A percentile compares a stretch with the other conserved stretches of the same genome.
Evolutionary conservation across 2,113 vertebrate genomes (phyloP).

Genomic region (Chamaea fasciata): DNA sequence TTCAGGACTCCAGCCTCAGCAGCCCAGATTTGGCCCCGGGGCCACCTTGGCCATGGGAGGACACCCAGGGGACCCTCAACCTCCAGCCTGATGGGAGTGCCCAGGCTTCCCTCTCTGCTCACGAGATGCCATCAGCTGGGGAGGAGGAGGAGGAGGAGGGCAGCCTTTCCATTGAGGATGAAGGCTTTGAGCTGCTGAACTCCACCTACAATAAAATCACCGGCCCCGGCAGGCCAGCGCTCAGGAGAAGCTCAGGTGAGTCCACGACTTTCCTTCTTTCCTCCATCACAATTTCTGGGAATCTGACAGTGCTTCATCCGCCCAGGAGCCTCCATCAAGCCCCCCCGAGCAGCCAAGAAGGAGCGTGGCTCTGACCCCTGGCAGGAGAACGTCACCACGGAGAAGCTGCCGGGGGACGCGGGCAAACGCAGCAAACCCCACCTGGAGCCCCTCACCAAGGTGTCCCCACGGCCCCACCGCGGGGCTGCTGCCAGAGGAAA

Average conservation of each 20-base stretch:
- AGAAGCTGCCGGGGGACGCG: conserved; percentile 47
- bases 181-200: conserved; percentile 52
- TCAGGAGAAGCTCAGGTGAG: not conserved
- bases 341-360: conserved; percentile 50
- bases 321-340: not conserved
- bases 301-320: not conserved
- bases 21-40: not conserved
- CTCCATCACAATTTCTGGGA: accelerated
- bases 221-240: not conserved
- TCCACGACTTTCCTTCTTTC: not conserved
- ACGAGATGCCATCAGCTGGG: not conserved
- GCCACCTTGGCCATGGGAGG: not conserved
- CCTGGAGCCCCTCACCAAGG: conserved; percentile 36
- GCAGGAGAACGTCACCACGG: conserved; percentile 78
- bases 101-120: not conserved
- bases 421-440: conserved; percentile 49
- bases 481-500: not conserved
- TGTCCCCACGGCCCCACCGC: not conserved
- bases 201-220: conserved; percentile 37
- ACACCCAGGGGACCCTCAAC: not conserved
- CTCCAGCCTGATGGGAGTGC: not conserved
- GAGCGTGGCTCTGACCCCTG: conserved; percentile 39
- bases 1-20: conserved; percentile 9
- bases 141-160: not conserved
- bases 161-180: conserved; percentile 22